Conservation (phyloP, 2,888 invertebrate genomes). For the Barypeithes pellucidus region DNA sequence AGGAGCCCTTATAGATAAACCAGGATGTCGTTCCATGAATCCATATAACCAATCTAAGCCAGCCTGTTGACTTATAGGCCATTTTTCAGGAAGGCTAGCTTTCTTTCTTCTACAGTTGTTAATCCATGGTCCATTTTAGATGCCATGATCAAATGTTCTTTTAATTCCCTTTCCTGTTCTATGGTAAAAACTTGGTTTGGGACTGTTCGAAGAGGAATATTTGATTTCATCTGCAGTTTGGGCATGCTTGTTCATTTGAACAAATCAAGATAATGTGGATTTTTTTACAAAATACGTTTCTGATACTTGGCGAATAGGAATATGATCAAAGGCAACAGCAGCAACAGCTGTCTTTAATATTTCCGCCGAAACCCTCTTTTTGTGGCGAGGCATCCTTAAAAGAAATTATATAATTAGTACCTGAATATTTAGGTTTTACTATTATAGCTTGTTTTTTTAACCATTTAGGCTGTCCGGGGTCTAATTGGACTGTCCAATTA, state of each 20-base stretch:
- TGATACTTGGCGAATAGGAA: too few species aligned
- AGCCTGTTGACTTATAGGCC: conserved; percentile 33
- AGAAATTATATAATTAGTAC: too few species aligned
- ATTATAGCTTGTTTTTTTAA: too few species aligned
- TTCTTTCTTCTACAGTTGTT: not conserved
- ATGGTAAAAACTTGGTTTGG: not conserved
- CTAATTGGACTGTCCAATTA: too few species aligned
- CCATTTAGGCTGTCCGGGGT: too few species aligned
- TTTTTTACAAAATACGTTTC: not conserved
- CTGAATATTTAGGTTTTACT: too few species aligned
- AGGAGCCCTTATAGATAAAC: conserved; percentile 46
- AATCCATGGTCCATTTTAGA: not conserved
- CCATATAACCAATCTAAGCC: conserved; percentile 50
- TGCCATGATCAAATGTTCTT: not conserved
- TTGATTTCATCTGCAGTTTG: conserved; percentile 1
- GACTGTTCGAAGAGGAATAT: not conserved
- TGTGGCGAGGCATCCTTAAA: too few species aligned
- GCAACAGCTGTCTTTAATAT: too few species aligned
- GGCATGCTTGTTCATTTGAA: not conserved
- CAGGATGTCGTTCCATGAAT: conserved; percentile 47
- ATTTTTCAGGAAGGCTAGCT: conserved; percentile 11
- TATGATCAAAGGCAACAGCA: not conserved
- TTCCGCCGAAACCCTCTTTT: too few species aligned
- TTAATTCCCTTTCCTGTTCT: not conserved
- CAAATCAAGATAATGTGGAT: not conserved